Conservation (phyloP, 2,113 vertebrate species). For the Festucalex cinctus region DNA sequence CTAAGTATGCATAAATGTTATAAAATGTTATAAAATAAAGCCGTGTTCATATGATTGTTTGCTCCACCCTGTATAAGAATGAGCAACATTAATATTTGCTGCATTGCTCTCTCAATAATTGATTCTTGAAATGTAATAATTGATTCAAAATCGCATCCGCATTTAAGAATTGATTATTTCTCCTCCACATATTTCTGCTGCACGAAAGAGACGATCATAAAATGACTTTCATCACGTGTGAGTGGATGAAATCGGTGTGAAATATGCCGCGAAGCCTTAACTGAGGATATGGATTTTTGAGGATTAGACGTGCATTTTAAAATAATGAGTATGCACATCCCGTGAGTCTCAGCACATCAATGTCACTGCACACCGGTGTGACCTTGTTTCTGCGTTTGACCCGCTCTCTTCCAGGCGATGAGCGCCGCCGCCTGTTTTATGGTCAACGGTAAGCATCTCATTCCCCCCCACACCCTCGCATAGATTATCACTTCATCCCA, state of each 20-base stretch:
- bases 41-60: no score
- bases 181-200: neutral
- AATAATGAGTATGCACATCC: constrained; percentile 32
- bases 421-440: constrained; percentile 97
- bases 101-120: neutral
- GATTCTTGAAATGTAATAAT: neutral
- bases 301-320: constrained; percentile 53
- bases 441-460: constrained; percentile 83
- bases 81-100: no score
- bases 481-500: neutral
- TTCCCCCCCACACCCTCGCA: neutral
- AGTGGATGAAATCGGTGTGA: neutral
- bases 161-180: neutral
- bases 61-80: no score
- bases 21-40: no score
- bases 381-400: constrained; percentile 34
- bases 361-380: constrained; percentile 29
- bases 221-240: neutral
- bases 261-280: neutral
- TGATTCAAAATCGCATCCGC: neutral
- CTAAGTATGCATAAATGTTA: no score
- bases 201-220: neutral
- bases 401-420: constrained; percentile 83
- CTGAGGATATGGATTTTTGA: constrained; percentile 25
- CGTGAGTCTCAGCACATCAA: constrained; percentile 22